Evolutionary conservation across 37 sponge, comb jelly and placozoan genomes (phyloP), one percentile per base, ranked within the genome.

Genomic region (Beroe forskalii): DNA sequence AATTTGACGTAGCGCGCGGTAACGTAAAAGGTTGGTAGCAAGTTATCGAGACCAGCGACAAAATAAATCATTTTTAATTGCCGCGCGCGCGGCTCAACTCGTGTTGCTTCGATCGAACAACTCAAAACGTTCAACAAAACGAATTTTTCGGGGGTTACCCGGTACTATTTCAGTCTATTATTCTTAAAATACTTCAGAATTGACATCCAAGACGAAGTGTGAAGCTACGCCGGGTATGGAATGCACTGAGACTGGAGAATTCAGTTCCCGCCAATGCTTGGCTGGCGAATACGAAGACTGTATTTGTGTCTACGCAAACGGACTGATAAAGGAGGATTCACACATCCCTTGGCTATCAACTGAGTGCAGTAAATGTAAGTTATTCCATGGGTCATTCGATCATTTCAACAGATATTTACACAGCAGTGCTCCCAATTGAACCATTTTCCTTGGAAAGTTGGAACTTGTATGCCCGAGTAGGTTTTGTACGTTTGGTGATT

Each of bases 191-290:
- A 17, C 55, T 48, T 17, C 55, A 48, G 55, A 48, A 48, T 48
- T 48, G 55, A 48, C 55, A 6, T 48, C 55, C 30, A 64, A 35
- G 72, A 69, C 72, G 17, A 69, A 69, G 38, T 69, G 72, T 36
- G 37, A 69, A 69, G 72, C 72, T 36, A 69, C 72, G 2, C 17
- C 17, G 2, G 72, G 39, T 33, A 9, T 14, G 19, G 72, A 69
- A 36, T 69, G 72, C 32, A 32, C 39, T 17, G 38, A 31, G 8
- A 3, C 27, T 1, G 72, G 72, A 69, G 72, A 69, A 14, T 69
- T 69, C 38, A 69, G 39, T 32, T 69, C 27, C 19, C 27, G 33
- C 1, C 72, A 69, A 36, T 69, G 72, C 32, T 27, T 32, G 38
- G 17, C 36, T 32, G 19, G 38, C 37, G 72, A 69, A 32, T 27